Base-by-base conservation (phyloP, 2,113 vertebrate genomes). In the Paradisaea rubra region DNA sequence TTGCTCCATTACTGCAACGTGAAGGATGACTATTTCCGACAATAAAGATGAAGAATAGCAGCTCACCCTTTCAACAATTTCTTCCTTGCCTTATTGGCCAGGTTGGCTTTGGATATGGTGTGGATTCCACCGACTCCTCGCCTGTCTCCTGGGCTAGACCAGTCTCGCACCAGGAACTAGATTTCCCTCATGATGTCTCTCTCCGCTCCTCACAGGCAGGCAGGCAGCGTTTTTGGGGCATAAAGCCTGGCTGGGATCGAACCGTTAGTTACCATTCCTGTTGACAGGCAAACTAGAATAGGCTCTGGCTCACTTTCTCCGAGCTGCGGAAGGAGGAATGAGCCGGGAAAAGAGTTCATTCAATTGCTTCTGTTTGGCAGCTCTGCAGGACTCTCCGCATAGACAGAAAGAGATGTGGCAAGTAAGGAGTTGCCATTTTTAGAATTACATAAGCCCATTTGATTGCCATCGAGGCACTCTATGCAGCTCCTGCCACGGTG, bases 281-380 rank as follows among this genome's bases (percentile, higher is more conserved):
- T 94, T 95, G 95, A 96, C 95, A 96, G 94, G 95, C 95, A 94
- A 96, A 96, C 96, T 95, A 88, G 94, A 96, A 96, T 88, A 96
- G 92, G 96, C 95, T 96, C 95, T 96, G 96, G 95, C 96, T 96
- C 96, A 83, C 95, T 95, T 93, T 93, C 95, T 92, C 72, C 3
- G 28, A 93, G 95, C 95, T 96, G 91, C 94, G 92, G 96, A 95
- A 95, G 93, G 71, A 95, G 91, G 91, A 97, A 94, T 91, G 74
- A 94, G 94, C 91, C 23, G 91, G 94, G 94, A 97, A 95, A 95
- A 94, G 93, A 95, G 96, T 95, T 96, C 95, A 95, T 95, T 97
- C 89, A 92, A 93, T 93, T 92, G 95, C 95, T 95, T 95, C 95
- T 94, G 89, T 96, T 93, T 95, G 91, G 95, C 96, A 96, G 95